These are phyloP conservation scores for Pseudomugil tenellus DNA, from an alignment of 2,797 vertebrate genomes.

Conservation along the genomic window DNA sequence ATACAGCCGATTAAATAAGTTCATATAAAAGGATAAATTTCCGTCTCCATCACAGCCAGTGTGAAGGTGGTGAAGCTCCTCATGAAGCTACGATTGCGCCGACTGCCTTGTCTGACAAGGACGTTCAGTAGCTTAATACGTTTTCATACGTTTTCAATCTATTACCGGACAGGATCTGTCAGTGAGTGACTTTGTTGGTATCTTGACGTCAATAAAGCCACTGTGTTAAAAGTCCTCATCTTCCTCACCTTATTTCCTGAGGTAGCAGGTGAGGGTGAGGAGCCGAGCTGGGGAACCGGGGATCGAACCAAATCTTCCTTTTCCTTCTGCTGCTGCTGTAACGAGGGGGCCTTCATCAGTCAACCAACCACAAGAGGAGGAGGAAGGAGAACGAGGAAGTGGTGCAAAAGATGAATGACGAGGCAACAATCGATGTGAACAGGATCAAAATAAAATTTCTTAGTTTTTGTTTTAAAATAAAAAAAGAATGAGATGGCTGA, in stretches of 20 bases:
- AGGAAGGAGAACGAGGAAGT: not conserved
- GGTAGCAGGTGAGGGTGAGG: conserved; percentile 49
- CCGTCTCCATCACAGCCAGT: too few species aligned
- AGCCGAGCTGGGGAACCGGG: conserved; percentile 45
- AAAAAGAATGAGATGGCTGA: not conserved
- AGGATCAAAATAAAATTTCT: conserved; percentile 1
- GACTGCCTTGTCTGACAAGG: too few species aligned
- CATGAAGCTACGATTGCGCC: too few species aligned
- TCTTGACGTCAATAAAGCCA: not conserved
- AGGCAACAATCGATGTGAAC: not conserved
- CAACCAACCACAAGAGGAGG: conserved; percentile 22
- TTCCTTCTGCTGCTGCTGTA: conserved; percentile 71
- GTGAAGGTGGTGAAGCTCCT: too few species aligned
- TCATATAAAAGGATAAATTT: too few species aligned
- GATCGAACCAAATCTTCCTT: conserved; percentile 66
- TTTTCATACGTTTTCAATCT: too few species aligned
- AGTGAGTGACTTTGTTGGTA: not conserved
- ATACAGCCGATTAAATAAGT: too few species aligned
- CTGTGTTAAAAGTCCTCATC: not conserved
- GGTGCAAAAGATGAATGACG: not conserved
- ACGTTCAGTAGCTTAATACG: not conserved
- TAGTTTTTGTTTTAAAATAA: not conserved
- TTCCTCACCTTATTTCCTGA: conserved; percentile 65
- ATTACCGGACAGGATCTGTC: not conserved
- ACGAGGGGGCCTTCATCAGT: conserved; percentile 64